phyloP scores from a whole-genome alignment of 2,888 invertebrate species.

The Bhutanitis thaidina region DNA sequence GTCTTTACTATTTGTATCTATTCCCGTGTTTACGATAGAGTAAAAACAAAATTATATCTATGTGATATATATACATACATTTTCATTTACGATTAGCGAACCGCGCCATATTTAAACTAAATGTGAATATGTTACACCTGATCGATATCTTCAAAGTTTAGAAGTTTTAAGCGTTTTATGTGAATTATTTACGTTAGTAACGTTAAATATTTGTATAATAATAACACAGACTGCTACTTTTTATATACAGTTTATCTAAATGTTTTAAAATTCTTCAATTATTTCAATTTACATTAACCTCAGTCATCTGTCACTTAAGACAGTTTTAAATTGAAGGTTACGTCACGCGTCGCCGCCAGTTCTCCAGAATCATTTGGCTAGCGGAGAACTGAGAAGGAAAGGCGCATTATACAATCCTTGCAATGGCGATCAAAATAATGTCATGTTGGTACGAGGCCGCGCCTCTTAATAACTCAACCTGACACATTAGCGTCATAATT shows the following conservation, averaged over 20 bases:
- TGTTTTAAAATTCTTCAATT: neutral
- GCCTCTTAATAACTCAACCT: constrained; percentile 11
- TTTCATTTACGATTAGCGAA: too few species aligned
- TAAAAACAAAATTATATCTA: too few species aligned
- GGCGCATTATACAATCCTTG: constrained; percentile 11
- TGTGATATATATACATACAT: too few species aligned
- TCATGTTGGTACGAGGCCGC: constrained; percentile 6
- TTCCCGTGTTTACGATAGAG: too few species aligned
- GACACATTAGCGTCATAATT: constrained; percentile 13
- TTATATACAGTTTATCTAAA: neutral
- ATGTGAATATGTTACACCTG: too few species aligned
- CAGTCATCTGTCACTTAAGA: constrained; percentile 5
- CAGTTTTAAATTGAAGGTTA: constrained; percentile 2
- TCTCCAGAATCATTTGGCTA: constrained; percentile 10
- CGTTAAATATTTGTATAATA: too few species aligned
- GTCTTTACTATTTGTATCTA: too few species aligned
- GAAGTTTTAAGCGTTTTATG: too few species aligned
- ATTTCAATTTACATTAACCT: constrained; percentile 4
- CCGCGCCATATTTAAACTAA: too few species aligned
- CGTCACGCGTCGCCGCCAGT: neutral
- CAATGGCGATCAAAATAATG: constrained; percentile 14
- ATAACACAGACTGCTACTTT: too few species aligned
- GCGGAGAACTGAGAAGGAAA: constrained; percentile 5
- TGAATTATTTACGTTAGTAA: too few species aligned
- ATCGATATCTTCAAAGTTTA: too few species aligned